Base-by-base conservation (phyloP, 2,113 vertebrate species). In the Forbesichthys papilliferus region DNA sequence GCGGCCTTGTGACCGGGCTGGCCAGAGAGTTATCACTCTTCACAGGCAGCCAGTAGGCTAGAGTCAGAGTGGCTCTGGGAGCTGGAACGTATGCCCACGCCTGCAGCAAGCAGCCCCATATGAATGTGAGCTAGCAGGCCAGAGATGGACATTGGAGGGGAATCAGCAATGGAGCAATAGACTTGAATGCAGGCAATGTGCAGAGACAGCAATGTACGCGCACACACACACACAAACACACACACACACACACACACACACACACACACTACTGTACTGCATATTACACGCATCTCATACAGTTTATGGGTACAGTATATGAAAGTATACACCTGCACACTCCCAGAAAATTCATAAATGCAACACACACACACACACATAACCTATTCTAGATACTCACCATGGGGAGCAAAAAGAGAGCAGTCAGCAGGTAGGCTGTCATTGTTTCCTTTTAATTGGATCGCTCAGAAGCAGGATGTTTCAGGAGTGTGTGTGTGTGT, bases 361-460 rank as follows among this genome's bases (percentile, higher is more conserved):
- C 36, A 42, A 42, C 70, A 52, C 71, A 66, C 58, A 62, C 47
- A 61, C 3, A 51, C 56, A 68, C 51, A 73, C 55, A 54, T 20
- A 18, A 33, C 56, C 18, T 33, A 33, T 9, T 61, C 13, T 11
- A 34, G 56, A 14, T 59, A 84, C 83, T 90, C 74, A 91, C 90
- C 88, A 90, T 70, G 77, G 86, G 90, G 83, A 90, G 74, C 74
- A 90, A 79, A 58, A 91, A 62, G 64, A 89, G 77, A 53, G 84
- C 77, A 80, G 83, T 75, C 79, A 90, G 86, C 85, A 92, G 75
- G 87, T 59, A 83, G 78, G 72, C 81, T 80, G 71, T 88, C 89
- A 90, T 91, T 64, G 68, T 89, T 56, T 80, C 72, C 63, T 5
- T 63, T 62, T 75, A 83, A 63, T 76, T 7, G 14, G 53, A 66